Conservation (phyloP, 2,888 invertebrate genomes). For the Vandiemenella viatica region DNA sequence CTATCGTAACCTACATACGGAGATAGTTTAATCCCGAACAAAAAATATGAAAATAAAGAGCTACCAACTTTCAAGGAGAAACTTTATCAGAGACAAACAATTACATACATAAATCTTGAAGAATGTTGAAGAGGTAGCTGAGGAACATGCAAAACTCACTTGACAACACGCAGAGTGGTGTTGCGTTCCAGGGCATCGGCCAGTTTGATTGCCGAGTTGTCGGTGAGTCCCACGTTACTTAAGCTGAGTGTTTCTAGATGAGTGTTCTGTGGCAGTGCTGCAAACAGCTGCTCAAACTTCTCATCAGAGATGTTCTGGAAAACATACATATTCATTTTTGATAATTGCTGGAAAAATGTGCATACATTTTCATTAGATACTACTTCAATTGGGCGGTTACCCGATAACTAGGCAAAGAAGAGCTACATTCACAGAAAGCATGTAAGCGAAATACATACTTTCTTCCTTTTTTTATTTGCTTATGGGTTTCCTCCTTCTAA, state of each 20-base stretch:
- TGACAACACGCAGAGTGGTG: slow-evolving; percentile 65
- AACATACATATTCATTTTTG: slow-evolving; percentile 5
- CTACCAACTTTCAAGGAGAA: not conserved
- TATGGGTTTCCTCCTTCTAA: no score
- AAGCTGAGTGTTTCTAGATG: slow-evolving; percentile 81
- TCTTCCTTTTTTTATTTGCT: no score
- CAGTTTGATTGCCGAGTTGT: slow-evolving; percentile 67
- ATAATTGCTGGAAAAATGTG: no score
- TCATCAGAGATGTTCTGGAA: slow-evolving; percentile 91
- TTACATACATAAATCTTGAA: not conserved
- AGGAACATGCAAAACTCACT: slow-evolving; percentile 30
- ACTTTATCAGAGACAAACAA: not conserved
- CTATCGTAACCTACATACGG: no score
- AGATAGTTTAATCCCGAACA: no score
- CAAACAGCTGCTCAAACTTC: slow-evolving; percentile 78
- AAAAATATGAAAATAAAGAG: not conserved
- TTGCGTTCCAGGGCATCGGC: slow-evolving; percentile 72
- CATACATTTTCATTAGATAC: no score
- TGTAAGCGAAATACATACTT: no score
- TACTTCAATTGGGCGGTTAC: no score
- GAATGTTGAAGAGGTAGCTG: not conserved
- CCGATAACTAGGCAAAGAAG: no score
- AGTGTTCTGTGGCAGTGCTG: slow-evolving; percentile 76
- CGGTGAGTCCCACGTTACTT: slow-evolving; percentile 86
- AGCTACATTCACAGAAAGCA: no score